Base-by-base conservation (phyloP, 2,888 invertebrate species). In the Aphodius granarius region DNA sequence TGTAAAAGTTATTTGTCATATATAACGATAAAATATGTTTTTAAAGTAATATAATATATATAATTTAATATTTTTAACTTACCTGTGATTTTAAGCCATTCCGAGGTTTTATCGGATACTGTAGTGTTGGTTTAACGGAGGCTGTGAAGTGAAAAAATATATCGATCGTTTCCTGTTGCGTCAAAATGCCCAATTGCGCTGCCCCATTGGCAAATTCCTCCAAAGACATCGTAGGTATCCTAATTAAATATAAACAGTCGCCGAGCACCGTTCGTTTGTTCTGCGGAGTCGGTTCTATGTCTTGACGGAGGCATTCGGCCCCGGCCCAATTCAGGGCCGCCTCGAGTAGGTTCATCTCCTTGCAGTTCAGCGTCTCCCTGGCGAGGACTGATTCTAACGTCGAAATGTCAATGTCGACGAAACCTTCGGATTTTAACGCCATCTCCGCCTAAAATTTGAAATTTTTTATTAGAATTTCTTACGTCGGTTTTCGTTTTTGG, bases 131-230 rank as follows among this genome's bases (percentile, higher is more conserved):
- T 86, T 97, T 97, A 80, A 91, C 92, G 81, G 92, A 92, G 63
- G 98, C 97, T 73, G 97, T 97, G 85, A 96, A 98, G 88, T 97
- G 94, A 82, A 98, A 91, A 89, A 98, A 98, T 86, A 97, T 94
- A 85, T 97, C 96, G 78, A 96, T 97, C 13, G 96, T 97, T 87
- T 98, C 98, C 86, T 97, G 94, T 79, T 95, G 93, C 0, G 97
- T 96, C 74, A 98, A 89, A 81, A 98, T 94, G 21, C 96, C 97
- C 72, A 95, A 93, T 88, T 97, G 97, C 17, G 97, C 98, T 16
- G 97, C 96, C 80, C 95, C 95, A 85, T 98, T 97, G 4, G 98
- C 98, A 88, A 97, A 98, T 86, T 96, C 95, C 83, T 97, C 96
- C 79, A 98, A 88, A 72, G 93, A 92, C 98, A 98, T 98, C 13